Evolutionary conservation across 2,113 vertebrate genomes (phyloP).

Genomic region (Anolis sagrei): DNA sequence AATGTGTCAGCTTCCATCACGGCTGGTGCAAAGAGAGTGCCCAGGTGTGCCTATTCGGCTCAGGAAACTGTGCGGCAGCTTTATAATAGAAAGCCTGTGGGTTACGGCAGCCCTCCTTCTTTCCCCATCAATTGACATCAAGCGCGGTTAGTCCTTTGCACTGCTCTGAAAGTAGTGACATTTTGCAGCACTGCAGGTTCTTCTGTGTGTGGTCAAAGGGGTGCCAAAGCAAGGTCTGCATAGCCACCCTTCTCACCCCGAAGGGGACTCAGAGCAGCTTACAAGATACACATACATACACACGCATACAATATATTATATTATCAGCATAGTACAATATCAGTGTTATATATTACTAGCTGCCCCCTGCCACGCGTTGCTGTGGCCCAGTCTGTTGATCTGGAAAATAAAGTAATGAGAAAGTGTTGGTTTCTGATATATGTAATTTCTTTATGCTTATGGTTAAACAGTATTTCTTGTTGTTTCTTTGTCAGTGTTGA

Average conservation of each 20-base stretch:
- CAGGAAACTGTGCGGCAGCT: slow-evolving; percentile 60
- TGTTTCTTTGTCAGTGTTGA: too few relatives aligned
- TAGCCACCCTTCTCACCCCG: slow-evolving; percentile 85
- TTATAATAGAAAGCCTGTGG: slow-evolving; percentile 77
- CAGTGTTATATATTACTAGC: too few relatives aligned
- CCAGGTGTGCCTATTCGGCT: slow-evolving; percentile 79
- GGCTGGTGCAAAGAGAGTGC: slow-evolving; percentile 73
- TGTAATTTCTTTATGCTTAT: too few relatives aligned
- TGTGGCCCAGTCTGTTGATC: too few relatives aligned
- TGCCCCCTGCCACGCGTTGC: too few relatives aligned
- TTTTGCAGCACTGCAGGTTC: slow-evolving; percentile 89
- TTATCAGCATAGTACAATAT: too few relatives aligned
- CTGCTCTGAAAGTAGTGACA: slow-evolving; percentile 69
- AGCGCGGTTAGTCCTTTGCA: slow-evolving; percentile 72
- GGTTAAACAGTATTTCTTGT: too few relatives aligned
- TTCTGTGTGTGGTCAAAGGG: slow-evolving; percentile 77
- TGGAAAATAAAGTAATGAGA: too few relatives aligned
- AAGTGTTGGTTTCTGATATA: too few relatives aligned
- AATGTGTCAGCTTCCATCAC: slow-evolving; percentile 82
- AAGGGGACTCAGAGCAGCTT: too few relatives aligned
- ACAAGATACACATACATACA: too few relatives aligned
- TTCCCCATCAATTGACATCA: slow-evolving; percentile 80
- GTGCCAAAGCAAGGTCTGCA: slow-evolving; percentile 77
- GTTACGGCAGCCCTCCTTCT: slow-evolving; percentile 63
- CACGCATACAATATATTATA: too few relatives aligned